A percentile compares a stretch with the other conserved stretches of the same genome.
These are phyloP conservation scores for Nomada ferruginata DNA, from an alignment of 2,888 invertebrate species.

Conservation along the genomic window DNA sequence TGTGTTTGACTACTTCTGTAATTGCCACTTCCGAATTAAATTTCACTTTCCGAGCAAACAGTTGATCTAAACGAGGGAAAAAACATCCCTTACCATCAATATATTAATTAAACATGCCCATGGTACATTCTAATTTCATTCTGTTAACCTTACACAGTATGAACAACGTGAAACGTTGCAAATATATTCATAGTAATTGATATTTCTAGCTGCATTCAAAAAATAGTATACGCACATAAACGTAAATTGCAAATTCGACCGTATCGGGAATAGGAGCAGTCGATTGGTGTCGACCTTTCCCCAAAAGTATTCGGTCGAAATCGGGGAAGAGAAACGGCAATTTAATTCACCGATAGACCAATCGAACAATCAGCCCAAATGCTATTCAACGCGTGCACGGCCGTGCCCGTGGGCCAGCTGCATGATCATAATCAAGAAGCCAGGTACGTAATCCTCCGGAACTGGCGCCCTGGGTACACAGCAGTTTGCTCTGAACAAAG, in stretches of 20 bases:
- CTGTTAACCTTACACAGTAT: too few relatives aligned
- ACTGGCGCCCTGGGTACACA: conserved; percentile 40
- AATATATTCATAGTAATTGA: too few relatives aligned
- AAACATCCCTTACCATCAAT: too few relatives aligned
- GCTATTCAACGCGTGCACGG: conserved; percentile 17
- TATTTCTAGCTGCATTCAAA: neutral
- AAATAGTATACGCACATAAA: neutral
- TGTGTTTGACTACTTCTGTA: too few relatives aligned
- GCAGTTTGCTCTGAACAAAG: conserved; percentile 65
- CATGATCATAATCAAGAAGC: conserved; percentile 66
- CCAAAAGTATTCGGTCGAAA: neutral
- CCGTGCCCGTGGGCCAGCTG: conserved; percentile 6
- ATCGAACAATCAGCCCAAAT: neutral
- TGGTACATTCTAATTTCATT: too few relatives aligned
- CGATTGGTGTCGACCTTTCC: neutral
- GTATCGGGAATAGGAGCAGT: neutral
- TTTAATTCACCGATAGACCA: conserved; percentile 17
- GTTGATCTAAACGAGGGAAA: too few relatives aligned
- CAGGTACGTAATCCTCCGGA: conserved; percentile 60
- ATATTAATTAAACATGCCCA: too few relatives aligned
- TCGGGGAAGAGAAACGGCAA: neutral
- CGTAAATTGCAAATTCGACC: neutral
- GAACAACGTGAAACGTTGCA: too few relatives aligned
- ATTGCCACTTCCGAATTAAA: too few relatives aligned
- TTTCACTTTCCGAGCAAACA: too few relatives aligned